Conservation (phyloP, 1,140 invertebrate species). For the Kradibia gibbosae region DNA sequence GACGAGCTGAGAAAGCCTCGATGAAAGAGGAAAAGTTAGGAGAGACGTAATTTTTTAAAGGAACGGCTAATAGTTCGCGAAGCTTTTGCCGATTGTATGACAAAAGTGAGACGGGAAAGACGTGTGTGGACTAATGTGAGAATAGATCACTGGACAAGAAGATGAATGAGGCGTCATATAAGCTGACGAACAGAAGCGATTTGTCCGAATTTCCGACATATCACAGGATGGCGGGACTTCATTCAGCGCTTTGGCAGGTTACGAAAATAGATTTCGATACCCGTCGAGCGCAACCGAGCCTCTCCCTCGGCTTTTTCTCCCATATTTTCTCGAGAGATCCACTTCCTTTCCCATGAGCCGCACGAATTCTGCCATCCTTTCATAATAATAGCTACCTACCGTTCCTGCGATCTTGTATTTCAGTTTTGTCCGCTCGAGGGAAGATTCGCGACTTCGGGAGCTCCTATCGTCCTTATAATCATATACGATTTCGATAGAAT, state of each 20-base stretch:
- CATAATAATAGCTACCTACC: background rate
- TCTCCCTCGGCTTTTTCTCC: background rate
- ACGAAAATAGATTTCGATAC: conserved; percentile 59
- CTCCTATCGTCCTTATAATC: no score
- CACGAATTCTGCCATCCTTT: background rate
- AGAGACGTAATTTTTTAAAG: no score
- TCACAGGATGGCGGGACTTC: background rate
- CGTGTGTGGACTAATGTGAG: no score
- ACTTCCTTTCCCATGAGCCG: conserved; percentile 61
- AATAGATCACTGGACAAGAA: no score
- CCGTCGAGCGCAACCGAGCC: conserved; percentile 45
- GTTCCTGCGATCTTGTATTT: background rate
- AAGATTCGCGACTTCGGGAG: no score
- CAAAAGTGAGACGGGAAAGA: no score
- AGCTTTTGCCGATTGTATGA: no score
- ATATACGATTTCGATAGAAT: no score
- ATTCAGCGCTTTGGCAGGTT: conserved; percentile 50
- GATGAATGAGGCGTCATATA: no score
- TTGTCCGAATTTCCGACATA: background rate
- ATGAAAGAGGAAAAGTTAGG: no score
- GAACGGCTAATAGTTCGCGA: no score
- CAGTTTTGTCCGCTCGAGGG: background rate
- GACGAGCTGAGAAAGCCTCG: no score
- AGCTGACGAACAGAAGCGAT: background rate
- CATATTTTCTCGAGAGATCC: background rate